Base-by-base conservation (phyloP, 1,140 invertebrate genomes). In the Lamellibrachia luymesi region DNA sequence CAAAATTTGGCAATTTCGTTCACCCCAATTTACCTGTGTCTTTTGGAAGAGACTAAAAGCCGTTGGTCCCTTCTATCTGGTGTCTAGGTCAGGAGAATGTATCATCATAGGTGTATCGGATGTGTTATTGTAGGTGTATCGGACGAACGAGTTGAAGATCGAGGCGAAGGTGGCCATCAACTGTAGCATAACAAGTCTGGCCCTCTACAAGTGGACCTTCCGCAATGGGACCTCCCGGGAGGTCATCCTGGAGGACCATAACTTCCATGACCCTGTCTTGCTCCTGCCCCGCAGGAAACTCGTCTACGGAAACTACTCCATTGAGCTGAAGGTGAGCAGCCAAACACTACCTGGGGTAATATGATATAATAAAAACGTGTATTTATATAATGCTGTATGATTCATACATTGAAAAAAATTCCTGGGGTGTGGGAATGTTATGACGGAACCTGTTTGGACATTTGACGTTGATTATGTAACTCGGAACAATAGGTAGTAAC, bases 301-400 rank as follows among this genome's bases (percentile, higher is more conserved):
- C 25, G 22, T 22, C 89, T 94, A 94, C 91, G 94, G 94, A 5
- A 93, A 91, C 51, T 94, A 94, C 92, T 80, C 56, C 17, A 49
- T 94, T 4, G 49, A 92, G 4, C 92, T 94, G 8, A 93, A 93
- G 93, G 94, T 94, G 52, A 92, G 92, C 50, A 92, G 7, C 64
- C 5, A 80, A 10, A 80, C 1, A 56, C 52, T 56, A 56, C 52
- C 52, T 13, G 52, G 13, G 6, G 38, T 38, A 38, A 38, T 38
- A 38, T 38, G 38, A 38, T 38, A 38, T 38, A 38, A 38, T 38
- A 38, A 38, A 38, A 38, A 38, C 38, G 1, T 38, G 38, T 38
- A 38, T 38, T 38, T 38, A 38, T 38, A 38, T 38, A 38, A 38
- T 38, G 38, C 38, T 38, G 38, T 38, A 38, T 38, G 38, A 1